Base-by-base conservation (phyloP, 2,797 vertebrate species). In the Semaprochilodus insignis region DNA sequence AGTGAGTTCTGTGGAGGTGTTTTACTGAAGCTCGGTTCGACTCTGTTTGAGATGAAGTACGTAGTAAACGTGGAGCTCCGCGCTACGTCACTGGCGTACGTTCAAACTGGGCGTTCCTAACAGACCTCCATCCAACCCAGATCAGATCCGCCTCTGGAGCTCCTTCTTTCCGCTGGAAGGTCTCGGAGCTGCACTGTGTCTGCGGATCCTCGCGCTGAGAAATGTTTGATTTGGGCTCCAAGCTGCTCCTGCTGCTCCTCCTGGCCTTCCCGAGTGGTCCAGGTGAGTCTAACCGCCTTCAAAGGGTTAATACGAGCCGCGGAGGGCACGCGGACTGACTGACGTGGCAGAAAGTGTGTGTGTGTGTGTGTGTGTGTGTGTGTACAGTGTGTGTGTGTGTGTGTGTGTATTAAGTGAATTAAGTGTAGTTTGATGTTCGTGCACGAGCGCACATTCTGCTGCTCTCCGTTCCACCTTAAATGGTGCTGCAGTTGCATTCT, bases 241-340 rank as follows among this genome's bases (percentile, higher is more conserved):
- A 93, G 81, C 0, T 91, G 21, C 0, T 93, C 71, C 83, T 95
- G 3, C 57, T 95, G 27, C 90, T 95, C 14, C 90, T 95, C 7
- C 80, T 95, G 76, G 92, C 92, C 66, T 93, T 95, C 67, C 94
- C 93, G 7, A 93, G 91, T 3, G 90, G 92, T 0, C 16, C 94
- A 0, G 93, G 94, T 95, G 81, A 93, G 92, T 88, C 31, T 3
- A 31, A 3, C 31, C 31, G 31, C 31, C 31, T 1, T 31, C 31
- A 31, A 3, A 31, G 31, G 31, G 31, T 31, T 31, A 31, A 31
- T 31, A 1, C 31, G 31, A 31, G 31, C 31, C 31, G 31, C 31
- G 1, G 3, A 1, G 31, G 31, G 31, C 31, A 31, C 40, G 8
- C 40, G 5, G 40, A 44, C 40, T 10, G 6, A 44, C 40, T 87